These are phyloP conservation scores for Hydroisotoma schaefferi DNA, from an alignment of 2,888 invertebrate genomes.

Conservation along the genomic window DNA sequence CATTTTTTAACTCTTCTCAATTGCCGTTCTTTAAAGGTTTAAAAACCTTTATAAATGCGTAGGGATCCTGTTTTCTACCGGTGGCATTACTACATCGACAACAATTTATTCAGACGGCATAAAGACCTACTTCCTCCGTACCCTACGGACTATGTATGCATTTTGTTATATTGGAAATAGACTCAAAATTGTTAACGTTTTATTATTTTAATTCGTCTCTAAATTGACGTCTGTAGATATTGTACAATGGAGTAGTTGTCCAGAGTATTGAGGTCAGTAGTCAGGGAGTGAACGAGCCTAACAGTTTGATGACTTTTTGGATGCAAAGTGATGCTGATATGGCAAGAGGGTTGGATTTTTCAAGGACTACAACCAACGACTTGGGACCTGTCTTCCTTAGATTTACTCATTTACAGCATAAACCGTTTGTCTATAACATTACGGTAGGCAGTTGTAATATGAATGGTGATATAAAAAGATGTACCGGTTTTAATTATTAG, in stretches of 20 bases:
- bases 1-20: too few relatives aligned
- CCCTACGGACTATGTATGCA: not conserved
- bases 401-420: constrained; percentile 49
- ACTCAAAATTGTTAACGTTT: not conserved
- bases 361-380: constrained; percentile 18
- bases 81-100: constrained; percentile 3
- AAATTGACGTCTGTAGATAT: constrained; percentile 42
- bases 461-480: not conserved
- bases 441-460: constrained; percentile 22
- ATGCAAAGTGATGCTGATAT: constrained; percentile 74
- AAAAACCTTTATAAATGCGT: too few relatives aligned
- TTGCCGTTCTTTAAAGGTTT: too few relatives aligned
- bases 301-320: constrained; percentile 67
- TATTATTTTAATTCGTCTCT: not conserved
- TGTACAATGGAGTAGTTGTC: constrained; percentile 43
- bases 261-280: constrained; percentile 35
- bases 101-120: constrained; percentile 5
- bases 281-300: constrained; percentile 52
- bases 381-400: constrained; percentile 45
- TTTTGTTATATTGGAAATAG: not conserved
- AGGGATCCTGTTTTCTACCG: constrained; percentile 3
- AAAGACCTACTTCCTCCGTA: constrained; percentile 6
- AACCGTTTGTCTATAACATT: constrained; percentile 48
- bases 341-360: constrained; percentile 74
- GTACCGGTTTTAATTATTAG: too few relatives aligned